Conservation (phyloP, 2,888 invertebrate species). For the Eupelmus urozonus region DNA sequence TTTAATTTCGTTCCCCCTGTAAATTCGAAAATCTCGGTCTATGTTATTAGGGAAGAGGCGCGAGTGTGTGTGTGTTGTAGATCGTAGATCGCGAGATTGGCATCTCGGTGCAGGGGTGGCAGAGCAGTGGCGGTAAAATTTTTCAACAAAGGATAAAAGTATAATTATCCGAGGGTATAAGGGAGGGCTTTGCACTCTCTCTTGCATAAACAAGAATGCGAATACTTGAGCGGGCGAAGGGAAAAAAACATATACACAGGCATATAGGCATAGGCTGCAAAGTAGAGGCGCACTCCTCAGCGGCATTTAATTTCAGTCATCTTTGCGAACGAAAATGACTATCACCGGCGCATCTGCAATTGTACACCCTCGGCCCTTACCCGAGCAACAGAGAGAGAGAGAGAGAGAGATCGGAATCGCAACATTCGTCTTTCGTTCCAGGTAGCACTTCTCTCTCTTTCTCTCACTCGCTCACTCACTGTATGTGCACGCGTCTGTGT, state of each 20-base stretch:
- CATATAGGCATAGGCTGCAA: too few species aligned
- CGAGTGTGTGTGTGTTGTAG: too few species aligned
- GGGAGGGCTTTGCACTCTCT: neutral
- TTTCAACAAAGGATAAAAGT: slow-evolving; percentile 6
- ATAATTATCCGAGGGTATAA: neutral
- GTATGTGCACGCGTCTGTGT: too few species aligned
- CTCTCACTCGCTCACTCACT: neutral
- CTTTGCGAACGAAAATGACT: slow-evolving; percentile 37
- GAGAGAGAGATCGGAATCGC: slow-evolving; percentile 52
- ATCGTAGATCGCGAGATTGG: neutral
- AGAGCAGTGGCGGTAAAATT: neutral
- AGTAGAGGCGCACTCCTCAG: too few species aligned
- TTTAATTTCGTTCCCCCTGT: neutral
- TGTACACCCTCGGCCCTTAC: slow-evolving; percentile 45
- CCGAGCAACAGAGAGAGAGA: too few species aligned
- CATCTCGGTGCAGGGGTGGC: neutral
- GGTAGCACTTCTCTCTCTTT: slow-evolving; percentile 41
- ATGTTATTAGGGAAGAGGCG: too few species aligned
- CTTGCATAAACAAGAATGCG: neutral
- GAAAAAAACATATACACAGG: neutral
- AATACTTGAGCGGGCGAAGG: neutral
- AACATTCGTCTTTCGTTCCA: slow-evolving; percentile 49
- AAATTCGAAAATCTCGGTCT: too few species aligned
- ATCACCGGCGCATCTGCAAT: slow-evolving; percentile 49
- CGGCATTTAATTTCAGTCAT: slow-evolving; percentile 49